These are phyloP conservation scores for Leptarthrus brevirostris DNA, from an alignment of 2,888 invertebrate genomes.

Conservation along the genomic window DNA sequence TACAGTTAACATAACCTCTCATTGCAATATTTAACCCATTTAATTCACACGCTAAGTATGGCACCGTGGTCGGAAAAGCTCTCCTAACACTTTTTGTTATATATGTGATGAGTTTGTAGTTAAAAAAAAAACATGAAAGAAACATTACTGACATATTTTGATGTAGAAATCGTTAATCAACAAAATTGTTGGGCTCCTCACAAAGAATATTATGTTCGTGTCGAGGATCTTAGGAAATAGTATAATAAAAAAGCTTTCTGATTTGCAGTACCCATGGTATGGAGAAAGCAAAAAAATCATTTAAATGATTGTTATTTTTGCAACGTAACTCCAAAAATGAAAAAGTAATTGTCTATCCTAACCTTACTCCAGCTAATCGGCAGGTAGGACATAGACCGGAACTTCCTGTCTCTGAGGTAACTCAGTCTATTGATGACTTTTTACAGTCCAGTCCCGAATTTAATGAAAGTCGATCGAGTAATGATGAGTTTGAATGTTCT, in stretches of 20 bases:
- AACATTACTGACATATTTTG: neutral
- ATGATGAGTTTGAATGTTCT: neutral
- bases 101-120: neutral
- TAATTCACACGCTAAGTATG: neutral
- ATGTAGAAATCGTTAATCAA: neutral
- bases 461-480: neutral
- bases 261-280: too few relatives aligned
- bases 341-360: neutral
- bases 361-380: too few relatives aligned
- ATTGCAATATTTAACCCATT: too few relatives aligned
- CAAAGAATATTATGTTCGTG: neutral
- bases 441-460: slow-evolving; percentile 4
- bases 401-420: neutral
- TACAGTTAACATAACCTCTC: too few relatives aligned
- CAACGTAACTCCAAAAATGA: neutral
- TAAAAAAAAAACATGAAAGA: neutral
- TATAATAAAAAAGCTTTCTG: neutral
- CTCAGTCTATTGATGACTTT: neutral
- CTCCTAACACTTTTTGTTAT: neutral
- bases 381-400: too few relatives aligned
- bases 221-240: neutral
- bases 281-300: neutral
- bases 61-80: neutral
- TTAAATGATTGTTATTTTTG: slow-evolving; percentile 2
- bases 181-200: neutral